These are phyloP conservation scores for Catajapyx aquilonaris DNA, from an alignment of 1,140 invertebrate species.

Conservation along the genomic window DNA sequence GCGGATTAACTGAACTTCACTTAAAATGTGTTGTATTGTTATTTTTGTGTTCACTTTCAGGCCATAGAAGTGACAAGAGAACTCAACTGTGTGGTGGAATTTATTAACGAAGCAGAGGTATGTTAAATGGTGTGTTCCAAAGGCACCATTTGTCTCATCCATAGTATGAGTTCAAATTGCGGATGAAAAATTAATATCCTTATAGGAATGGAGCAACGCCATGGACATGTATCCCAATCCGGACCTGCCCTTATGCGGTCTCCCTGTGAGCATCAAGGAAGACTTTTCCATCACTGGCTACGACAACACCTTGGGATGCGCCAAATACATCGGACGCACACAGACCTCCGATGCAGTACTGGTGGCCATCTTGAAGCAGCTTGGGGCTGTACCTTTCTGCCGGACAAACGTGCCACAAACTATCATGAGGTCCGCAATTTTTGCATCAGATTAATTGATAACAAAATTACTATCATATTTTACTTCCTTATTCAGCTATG, in stretches of 20 bases:
- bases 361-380: constrained; percentile 13
- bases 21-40: too few species aligned
- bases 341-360: constrained; percentile 15
- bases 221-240: too few species aligned
- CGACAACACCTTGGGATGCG: constrained; percentile 24
- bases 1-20: too few species aligned
- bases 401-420: constrained; percentile 24
- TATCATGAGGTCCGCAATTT: too few species aligned
- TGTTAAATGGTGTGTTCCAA: too few species aligned
- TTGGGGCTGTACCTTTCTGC: constrained; percentile 24
- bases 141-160: constrained; percentile 1
- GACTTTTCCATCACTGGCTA: constrained; percentile 20
- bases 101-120: constrained; percentile 17
- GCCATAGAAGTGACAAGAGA: constrained; percentile 16
- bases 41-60: constrained; percentile 10
- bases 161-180: neutral
- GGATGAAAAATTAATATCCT: constrained; percentile 1
- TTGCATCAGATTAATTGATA: too few species aligned
- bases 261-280: constrained; percentile 21
- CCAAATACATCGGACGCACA: constrained; percentile 18
- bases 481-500: too few species aligned
- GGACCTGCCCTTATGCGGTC: constrained; percentile 18
- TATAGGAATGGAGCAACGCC: neutral
- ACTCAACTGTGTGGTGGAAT: constrained; percentile 18
- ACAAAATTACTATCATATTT: too few species aligned